Evolutionary conservation across 2,888 invertebrate species (phyloP).

Genomic region (Epistrophe grossulariae): DNA sequence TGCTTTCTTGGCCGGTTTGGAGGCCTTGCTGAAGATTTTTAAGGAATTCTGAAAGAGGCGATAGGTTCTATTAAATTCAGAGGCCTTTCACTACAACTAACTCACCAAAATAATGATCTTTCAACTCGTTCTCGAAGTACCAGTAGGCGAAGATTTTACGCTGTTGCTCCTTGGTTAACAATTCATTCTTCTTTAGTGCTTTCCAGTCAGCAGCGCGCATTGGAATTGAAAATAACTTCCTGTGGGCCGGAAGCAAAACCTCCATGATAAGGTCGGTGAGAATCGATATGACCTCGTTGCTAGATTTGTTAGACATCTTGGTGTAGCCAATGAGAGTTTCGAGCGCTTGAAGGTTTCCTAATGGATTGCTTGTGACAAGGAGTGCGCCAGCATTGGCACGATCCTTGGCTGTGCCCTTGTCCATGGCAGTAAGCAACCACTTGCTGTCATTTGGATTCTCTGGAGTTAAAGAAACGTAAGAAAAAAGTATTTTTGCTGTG

Average conservation of each 20-base stretch:
- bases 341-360: slow-evolving; percentile 82
- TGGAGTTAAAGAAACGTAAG: slow-evolving; percentile 59
- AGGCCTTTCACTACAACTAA: slow-evolving; percentile 33
- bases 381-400: slow-evolving; percentile 83
- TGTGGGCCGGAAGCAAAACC: slow-evolving; percentile 81
- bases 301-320: slow-evolving; percentile 83
- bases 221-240: slow-evolving; percentile 81
- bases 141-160: slow-evolving; percentile 90
- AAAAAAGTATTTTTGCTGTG: neutral
- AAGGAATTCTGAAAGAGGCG: slow-evolving; percentile 79
- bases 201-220: slow-evolving; percentile 83
- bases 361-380: slow-evolving; percentile 83
- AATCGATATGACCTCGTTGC: slow-evolving; percentile 81
- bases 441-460: slow-evolving; percentile 83
- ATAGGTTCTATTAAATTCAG: neutral
- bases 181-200: slow-evolving; percentile 79
- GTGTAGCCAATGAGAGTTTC: slow-evolving; percentile 81
- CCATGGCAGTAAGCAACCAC: slow-evolving; percentile 83
- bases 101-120: slow-evolving; percentile 89
- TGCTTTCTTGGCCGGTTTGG: slow-evolving; percentile 82
- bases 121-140: slow-evolving; percentile 95
- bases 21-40: slow-evolving; percentile 82
- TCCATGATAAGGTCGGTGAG: slow-evolving; percentile 82
- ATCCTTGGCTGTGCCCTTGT: slow-evolving; percentile 84
- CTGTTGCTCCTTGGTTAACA: slow-evolving; percentile 86